These are phyloP conservation scores for Liodrosophila aerea DNA, from an alignment of 2,888 invertebrate species.

Conservation along the genomic window DNA sequence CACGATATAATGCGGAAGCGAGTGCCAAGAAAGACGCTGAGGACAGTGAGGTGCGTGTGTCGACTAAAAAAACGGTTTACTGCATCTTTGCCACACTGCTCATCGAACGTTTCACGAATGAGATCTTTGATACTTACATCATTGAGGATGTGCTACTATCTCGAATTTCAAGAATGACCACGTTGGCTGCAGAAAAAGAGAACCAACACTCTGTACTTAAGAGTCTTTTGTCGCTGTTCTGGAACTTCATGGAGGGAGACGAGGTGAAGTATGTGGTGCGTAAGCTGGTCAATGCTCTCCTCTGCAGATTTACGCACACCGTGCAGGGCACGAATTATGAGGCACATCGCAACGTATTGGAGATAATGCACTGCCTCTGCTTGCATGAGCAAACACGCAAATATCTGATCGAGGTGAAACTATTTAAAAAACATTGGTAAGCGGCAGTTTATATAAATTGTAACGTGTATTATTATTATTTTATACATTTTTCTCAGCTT, in stretches of 20 bases:
- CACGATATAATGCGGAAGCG: conserved; percentile 68
- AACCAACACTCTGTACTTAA: conserved; percentile 75
- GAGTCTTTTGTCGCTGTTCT: conserved; percentile 78
- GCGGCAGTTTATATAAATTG: neutral
- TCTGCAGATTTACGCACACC: conserved; percentile 76
- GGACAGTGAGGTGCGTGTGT: conserved; percentile 43
- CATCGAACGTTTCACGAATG: conserved; percentile 85
- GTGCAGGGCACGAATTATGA: conserved; percentile 79
- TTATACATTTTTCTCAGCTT: conserved; percentile 67
- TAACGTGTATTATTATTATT: conserved; percentile 16
- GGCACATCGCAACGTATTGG: conserved; percentile 83
- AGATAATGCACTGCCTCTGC: conserved; percentile 83
- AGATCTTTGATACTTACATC: conserved; percentile 87
- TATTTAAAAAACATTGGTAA: conserved; percentile 83
- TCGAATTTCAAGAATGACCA: conserved; percentile 67
- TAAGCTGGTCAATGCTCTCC: conserved; percentile 78
- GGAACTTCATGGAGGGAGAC: conserved; percentile 81
- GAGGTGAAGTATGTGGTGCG: conserved; percentile 80
- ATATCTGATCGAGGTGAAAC: conserved; percentile 83
- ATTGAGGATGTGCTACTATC: conserved; percentile 88
- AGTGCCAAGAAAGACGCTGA: conserved; percentile 7
- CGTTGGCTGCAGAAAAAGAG: conserved; percentile 67
- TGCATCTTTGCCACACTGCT: conserved; percentile 84
- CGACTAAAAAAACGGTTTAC: conserved; percentile 83
- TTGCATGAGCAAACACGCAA: conserved; percentile 83